Base-by-base conservation (phyloP, 1,140 invertebrate genomes). In the Drosophila serrata region DNA sequence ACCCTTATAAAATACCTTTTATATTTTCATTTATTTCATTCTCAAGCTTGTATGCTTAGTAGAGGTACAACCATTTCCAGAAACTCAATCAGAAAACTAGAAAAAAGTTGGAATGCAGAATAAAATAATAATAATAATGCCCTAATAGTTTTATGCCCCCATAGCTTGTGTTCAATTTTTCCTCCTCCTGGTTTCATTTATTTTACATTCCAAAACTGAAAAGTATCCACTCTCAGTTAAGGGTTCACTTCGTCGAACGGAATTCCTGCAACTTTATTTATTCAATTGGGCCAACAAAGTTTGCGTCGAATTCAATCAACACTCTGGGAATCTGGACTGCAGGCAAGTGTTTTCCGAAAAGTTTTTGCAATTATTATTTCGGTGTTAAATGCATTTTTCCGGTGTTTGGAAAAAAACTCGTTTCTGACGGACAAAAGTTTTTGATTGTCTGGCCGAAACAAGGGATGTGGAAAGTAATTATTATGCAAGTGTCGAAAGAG, bases 401-500 rank as follows among this genome's bases (percentile, higher is more conserved):
- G 59, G 48, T 67, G 46, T 55, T 55, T 43, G 46, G 9, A 42
- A 22, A 75, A 58, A 75, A 75, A 75, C 49, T 75, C 61, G 42
- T 75, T 57, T 67, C 59, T 15, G 65, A 40, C 13, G 13, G 63
- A 12, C 55, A 6, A 77, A 77, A 77, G 62, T 77, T 77, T 77
- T 68, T 77, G 63, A 77, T 77, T 60, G 74, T 76, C 73, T 76
- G 48, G 53, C 39, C 55, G 27, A 59, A 68, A 59, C 62, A 68
- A 37, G 62, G 62, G 55, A 40, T 67, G 55, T 56, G 62, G 35
- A 77, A 77, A 77, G 74, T 77, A 77, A 77, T 77, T 77, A 77
- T 55, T 42, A 75, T 76, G 73, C 74, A 77, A 77, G 74, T 77
- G 74, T 77, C 56, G 56, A 77, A 49, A 77, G 29, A 19, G 43